Evolutionary conservation across 2,797 vertebrate genomes (phyloP).

Genomic region (Bucorvus abyssinicus): DNA sequence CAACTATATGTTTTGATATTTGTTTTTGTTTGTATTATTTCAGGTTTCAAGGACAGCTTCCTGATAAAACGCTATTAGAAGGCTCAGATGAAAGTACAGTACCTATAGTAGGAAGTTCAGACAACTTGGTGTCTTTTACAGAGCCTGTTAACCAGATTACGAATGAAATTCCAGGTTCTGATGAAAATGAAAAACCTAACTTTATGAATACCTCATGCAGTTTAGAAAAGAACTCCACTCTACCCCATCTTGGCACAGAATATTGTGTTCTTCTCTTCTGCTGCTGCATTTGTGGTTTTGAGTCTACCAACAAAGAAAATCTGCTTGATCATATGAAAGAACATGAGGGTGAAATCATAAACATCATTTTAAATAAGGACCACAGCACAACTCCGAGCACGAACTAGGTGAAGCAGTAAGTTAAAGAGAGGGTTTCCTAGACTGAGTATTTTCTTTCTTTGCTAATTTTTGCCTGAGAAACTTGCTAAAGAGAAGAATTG

Average conservation of each 20-base stretch:
- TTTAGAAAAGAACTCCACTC: constrained; percentile 65
- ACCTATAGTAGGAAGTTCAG: constrained; percentile 52
- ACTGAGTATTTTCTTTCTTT: constrained; percentile 19
- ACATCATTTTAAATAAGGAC: constrained; percentile 95
- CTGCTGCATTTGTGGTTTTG: constrained; percentile 98
- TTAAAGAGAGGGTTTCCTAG: constrained; percentile 5
- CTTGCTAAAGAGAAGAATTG: constrained; percentile 36
- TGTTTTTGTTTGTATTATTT: background rate
- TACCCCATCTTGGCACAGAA: constrained; percentile 77
- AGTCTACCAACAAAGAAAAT: constrained; percentile 94
- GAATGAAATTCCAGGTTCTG: constrained; percentile 63
- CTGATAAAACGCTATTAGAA: constrained; percentile 60
- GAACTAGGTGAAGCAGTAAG: constrained; percentile 40
- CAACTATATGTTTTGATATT: background rate
- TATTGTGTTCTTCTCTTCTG: constrained; percentile 95
- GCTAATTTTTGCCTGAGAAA: constrained; percentile 34
- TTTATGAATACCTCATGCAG: constrained; percentile 66
- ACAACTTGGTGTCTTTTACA: constrained; percentile 55
- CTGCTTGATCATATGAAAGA: constrained; percentile 88
- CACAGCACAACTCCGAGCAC: constrained; percentile 70
- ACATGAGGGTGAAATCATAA: constrained; percentile 96
- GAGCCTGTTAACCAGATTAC: constrained; percentile 59
- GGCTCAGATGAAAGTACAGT: constrained; percentile 64
- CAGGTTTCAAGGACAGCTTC: constrained; percentile 73
- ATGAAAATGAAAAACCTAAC: constrained; percentile 66